phyloP scores from a whole-genome alignment of 2,888 invertebrate genomes.

The Hirtodrosophila alboralis region DNA sequence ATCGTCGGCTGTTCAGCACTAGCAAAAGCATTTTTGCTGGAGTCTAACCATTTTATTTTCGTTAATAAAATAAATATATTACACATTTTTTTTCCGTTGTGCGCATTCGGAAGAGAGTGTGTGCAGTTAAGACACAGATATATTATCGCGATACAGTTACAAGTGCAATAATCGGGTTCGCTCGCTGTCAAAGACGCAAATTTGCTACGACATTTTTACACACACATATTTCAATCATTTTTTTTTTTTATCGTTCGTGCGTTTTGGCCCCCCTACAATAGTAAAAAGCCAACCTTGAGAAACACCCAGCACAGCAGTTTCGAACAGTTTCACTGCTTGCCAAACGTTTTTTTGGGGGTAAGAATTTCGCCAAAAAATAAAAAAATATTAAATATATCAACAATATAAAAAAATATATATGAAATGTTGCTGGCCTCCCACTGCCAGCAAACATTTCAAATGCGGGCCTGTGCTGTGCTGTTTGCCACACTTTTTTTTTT shows the following conservation, averaged over 20 bases:
- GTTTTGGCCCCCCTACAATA: conserved; percentile 59
- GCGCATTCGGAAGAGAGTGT: conserved; percentile 56
- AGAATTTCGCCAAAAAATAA: conserved; percentile 45
- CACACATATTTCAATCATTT: conserved; percentile 24
- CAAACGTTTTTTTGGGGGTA: conserved; percentile 62
- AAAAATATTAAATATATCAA: no score
- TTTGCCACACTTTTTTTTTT: conserved; percentile 29
- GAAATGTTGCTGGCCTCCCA: background rate
- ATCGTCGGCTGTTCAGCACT: conserved; percentile 45
- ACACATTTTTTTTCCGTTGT: conserved; percentile 67
- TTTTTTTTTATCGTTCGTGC: conserved; percentile 60
- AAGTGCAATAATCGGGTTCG: conserved; percentile 36
- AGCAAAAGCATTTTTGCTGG: conserved; percentile 68
- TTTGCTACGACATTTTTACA: conserved; percentile 61
- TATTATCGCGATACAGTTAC: conserved; percentile 31
- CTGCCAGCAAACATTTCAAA: conserved; percentile 18
- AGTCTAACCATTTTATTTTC: conserved; percentile 78
- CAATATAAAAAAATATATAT: conserved; percentile 7
- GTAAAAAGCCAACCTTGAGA: conserved; percentile 76
- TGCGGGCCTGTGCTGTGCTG: conserved; percentile 38
- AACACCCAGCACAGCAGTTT: conserved; percentile 74
- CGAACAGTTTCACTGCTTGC: conserved; percentile 58
- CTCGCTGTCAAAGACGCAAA: conserved; percentile 39
- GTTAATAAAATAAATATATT: conserved; percentile 76
- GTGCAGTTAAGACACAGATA: conserved; percentile 43